Base-by-base conservation (phyloP, 2,113 vertebrate genomes). In the Malurus alboscapulatus region DNA sequence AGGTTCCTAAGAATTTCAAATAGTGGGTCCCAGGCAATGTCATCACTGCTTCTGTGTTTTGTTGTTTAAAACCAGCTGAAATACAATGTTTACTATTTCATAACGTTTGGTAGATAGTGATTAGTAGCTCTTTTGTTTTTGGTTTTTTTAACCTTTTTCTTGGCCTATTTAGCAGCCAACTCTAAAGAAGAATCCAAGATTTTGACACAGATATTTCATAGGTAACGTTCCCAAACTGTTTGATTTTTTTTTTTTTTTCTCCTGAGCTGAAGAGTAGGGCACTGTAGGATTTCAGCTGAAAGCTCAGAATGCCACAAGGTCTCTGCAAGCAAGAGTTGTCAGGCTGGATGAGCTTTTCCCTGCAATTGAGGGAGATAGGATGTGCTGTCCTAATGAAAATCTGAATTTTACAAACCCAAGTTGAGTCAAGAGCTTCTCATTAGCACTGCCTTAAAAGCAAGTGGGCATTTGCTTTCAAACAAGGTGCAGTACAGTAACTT, bases 371-470 rank as follows among this genome's bases (percentile, higher is more conserved):
- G 72, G 85, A 84, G 48, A 61, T 14, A 54, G 61, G 67, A 26
- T 32, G 29, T 59, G 15, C 78, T 91, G 45, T 69, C 89, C 67
- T 75, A 66, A 36, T 61, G 75, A 87, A 84, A 92, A 85, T 72
- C 44, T 5, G 1, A 77, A 69, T 72, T 85, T 95, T 96, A 62
- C 30, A 71, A 66, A 92, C 45, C 2, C 4, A 74, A 93, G 65
- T 47, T 96, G 84, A 83, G 96, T 94, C 24, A 78, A 73, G 84
- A 66, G 32, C 34, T 86, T 77, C 57, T 78, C 0, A 0, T 83
- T 21, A 92, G 94, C 32, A 13, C 97, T 88, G 24, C 86, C 84
- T 87, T 90, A 82, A 92, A 93, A 95, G 84, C 81, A 80, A 88
- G 65, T 87, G 65, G 14, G 10, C 88, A 55, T 83, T 78, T 94